These are phyloP conservation scores for Drosophila baimaii DNA, from an alignment of 1,140 invertebrate species.

Conservation along the genomic window DNA sequence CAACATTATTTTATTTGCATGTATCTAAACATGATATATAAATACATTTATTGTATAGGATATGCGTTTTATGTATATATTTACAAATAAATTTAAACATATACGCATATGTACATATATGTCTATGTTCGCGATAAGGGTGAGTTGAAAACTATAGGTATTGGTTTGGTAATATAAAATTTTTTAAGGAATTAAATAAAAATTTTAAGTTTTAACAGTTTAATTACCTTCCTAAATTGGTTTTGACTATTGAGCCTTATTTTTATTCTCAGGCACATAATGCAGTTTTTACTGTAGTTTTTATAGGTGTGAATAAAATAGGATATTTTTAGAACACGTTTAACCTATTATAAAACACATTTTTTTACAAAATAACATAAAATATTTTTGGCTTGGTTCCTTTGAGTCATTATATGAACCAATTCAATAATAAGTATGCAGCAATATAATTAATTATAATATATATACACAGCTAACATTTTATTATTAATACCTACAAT, in stretches of 20 bases:
- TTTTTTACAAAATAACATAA: constrained; percentile 48
- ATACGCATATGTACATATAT: constrained; percentile 25
- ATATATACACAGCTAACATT: too few relatives aligned
- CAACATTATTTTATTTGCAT: constrained; percentile 71
- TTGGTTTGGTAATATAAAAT: too few relatives aligned
- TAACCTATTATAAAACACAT: constrained; percentile 71
- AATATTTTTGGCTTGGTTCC: constrained; percentile 39
- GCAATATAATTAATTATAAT: too few relatives aligned
- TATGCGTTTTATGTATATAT: constrained; percentile 4
- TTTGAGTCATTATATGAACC: not conserved
- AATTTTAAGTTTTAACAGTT: too few relatives aligned
- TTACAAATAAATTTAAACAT: constrained; percentile 17
- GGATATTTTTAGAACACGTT: constrained; percentile 69
- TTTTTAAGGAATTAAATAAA: too few relatives aligned
- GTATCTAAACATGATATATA: constrained; percentile 69
- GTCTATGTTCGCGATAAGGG: too few relatives aligned
- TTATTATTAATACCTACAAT: too few relatives aligned
- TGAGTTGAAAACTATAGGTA: too few relatives aligned
- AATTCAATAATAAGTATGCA: not conserved
- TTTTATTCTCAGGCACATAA: not conserved
- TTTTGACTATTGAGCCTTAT: constrained; percentile 6
- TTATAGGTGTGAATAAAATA: constrained; percentile 9
- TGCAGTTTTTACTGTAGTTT: constrained; percentile 18
- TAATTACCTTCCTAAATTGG: too few relatives aligned
- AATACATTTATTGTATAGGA: constrained; percentile 19